These are phyloP conservation scores for Buphagus erythrorhynchus DNA, from an alignment of 2,797 vertebrate species.

Conservation along the genomic window DNA sequence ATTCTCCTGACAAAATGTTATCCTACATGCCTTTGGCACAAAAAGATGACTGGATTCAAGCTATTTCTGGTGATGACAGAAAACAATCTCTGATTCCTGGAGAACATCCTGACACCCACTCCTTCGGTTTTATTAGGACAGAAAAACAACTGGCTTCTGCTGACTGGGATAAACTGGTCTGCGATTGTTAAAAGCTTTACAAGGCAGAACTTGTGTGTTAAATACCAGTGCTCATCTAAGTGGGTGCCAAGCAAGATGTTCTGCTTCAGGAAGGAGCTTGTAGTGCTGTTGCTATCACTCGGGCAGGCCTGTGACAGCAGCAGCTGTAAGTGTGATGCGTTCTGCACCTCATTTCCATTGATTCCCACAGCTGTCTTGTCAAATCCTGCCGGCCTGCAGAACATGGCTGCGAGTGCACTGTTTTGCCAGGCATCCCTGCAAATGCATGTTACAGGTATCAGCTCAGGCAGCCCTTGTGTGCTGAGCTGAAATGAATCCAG, in stretches of 20 bases:
- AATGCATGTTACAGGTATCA: not conserved
- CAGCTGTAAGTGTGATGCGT: not conserved
- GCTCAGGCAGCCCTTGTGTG: not conserved
- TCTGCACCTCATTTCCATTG: not conserved
- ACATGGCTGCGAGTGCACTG: fast-evolving
- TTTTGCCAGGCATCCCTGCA: not conserved
- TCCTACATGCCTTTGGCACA: not conserved
- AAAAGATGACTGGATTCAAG: not conserved
- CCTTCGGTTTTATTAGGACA: not conserved
- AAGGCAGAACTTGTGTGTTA: not conserved
- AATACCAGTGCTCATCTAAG: not conserved
- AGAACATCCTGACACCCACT: not conserved
- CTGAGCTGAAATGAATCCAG: not conserved
- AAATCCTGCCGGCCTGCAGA: not conserved
- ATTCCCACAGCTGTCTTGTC: not conserved
- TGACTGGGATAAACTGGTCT: not conserved
- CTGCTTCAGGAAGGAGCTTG: not conserved
- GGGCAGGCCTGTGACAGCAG: not conserved
- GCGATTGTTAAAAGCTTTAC: not conserved
- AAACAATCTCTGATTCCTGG: not conserved
- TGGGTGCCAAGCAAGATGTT: not conserved
- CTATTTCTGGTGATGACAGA: not conserved
- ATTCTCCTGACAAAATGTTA: not conserved
- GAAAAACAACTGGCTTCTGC: not conserved
- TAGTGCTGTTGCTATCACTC: not conserved